Percentiles rank a stretch among this genome's conserved stretches.
Evolutionary conservation across 2,113 vertebrate genomes (phyloP).

Genomic region (Ceyx margarethae): DNA sequence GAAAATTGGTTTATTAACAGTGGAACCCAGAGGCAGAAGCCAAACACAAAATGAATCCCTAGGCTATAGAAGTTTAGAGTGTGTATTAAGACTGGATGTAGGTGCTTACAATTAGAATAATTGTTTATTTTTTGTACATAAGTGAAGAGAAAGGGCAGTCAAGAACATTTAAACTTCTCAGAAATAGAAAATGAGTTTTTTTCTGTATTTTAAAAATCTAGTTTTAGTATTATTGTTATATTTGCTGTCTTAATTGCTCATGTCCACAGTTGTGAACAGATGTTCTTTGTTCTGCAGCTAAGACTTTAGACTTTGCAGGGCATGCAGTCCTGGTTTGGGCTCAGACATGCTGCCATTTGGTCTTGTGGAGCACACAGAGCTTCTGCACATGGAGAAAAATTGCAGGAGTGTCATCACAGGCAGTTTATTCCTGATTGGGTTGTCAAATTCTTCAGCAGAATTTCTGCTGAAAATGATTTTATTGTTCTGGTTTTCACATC

Average conservation of each 20-base stretch:
- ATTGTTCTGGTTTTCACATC: not conserved
- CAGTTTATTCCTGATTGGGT: not conserved
- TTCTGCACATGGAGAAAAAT: not conserved
- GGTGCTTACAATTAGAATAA: not conserved
- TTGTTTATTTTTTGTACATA: not conserved
- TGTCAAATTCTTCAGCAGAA: not conserved
- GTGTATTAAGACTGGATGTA: not conserved
- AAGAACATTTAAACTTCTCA: not conserved
- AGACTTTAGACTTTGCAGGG: not conserved
- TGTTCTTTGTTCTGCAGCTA: not conserved
- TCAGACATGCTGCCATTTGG: not conserved
- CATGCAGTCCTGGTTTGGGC: not conserved
- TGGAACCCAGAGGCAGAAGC: not conserved
- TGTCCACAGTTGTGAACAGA: not conserved
- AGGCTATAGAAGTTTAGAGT: not conserved
- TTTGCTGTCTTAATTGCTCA: not conserved
- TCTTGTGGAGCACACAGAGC: not conserved
- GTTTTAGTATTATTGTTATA: not conserved
- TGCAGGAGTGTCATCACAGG: not conserved
- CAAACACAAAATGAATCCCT: not conserved
- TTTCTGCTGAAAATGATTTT: not conserved
- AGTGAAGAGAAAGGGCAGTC: not conserved
- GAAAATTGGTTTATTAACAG: not conserved
- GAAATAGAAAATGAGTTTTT: rapidly evolving
- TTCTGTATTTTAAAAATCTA: not conserved